These are phyloP conservation scores for Idaea dimidiata DNA, from an alignment of 2,888 invertebrate genomes.

Conservation along the genomic window DNA sequence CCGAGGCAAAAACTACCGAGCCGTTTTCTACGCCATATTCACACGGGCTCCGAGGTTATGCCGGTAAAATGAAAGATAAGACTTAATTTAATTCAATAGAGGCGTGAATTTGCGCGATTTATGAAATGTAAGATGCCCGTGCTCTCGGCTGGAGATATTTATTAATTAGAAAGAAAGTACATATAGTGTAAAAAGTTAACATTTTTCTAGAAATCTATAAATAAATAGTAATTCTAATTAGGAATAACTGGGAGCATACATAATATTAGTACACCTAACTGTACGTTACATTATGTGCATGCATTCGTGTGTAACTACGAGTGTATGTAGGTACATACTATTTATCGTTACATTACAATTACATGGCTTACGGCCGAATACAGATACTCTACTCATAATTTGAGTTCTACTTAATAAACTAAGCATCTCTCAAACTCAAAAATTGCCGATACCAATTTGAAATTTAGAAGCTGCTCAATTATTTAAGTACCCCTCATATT, in stretches of 20 bases:
- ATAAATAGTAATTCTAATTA: background rate
- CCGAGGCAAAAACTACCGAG: background rate
- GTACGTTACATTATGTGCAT: too few relatives aligned
- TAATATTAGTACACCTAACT: too few relatives aligned
- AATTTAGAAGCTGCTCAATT: too few relatives aligned
- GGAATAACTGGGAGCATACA: too few relatives aligned
- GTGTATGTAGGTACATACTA: too few relatives aligned
- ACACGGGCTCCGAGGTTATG: background rate
- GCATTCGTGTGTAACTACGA: too few relatives aligned
- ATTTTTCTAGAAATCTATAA: background rate
- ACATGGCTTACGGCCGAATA: too few relatives aligned
- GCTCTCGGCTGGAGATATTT: background rate
- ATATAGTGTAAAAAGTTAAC: background rate
- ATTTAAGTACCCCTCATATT: too few relatives aligned
- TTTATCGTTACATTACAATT: background rate
- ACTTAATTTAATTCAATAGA: background rate
- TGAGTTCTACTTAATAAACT: too few relatives aligned
- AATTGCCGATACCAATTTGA: too few relatives aligned
- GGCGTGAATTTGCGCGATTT: background rate
- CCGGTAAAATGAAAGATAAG: background rate
- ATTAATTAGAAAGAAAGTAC: constrained; percentile 17
- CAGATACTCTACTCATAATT: too few relatives aligned
- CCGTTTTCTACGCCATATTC: background rate
- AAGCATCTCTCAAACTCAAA: too few relatives aligned
- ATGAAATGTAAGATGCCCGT: background rate